A percentile compares a stretch with the other conserved stretches of the same genome.
These are phyloP conservation scores for Caenorhabditis sp. DNA, from an alignment of 2,888 invertebrate genomes.

Conservation along the genomic window DNA sequence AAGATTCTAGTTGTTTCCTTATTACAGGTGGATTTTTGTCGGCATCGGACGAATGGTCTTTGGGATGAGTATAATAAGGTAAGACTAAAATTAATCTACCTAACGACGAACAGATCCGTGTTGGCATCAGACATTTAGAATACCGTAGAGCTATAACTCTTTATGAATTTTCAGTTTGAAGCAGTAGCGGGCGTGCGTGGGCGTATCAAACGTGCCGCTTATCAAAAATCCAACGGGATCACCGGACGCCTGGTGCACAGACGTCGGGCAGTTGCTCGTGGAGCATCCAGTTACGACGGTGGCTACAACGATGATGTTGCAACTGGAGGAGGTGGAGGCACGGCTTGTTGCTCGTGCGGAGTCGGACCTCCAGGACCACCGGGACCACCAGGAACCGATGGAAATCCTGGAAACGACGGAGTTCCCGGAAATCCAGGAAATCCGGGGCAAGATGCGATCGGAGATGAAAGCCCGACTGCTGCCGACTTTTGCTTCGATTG, in stretches of 20 bases:
- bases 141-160: too few relatives aligned
- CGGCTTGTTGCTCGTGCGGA: constrained; percentile 57
- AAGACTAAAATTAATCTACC: not conserved
- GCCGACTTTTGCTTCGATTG: constrained; percentile 63
- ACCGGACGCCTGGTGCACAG: constrained; percentile 25
- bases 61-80: constrained; percentile 69
- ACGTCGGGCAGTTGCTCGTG: constrained; percentile 59
- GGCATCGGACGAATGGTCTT: constrained; percentile 68
- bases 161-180: constrained; percentile 58
- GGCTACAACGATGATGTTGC: constrained; percentile 31
- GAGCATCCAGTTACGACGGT: constrained; percentile 57
- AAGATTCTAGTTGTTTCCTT: not conserved
- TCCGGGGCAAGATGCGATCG: constrained; percentile 59
- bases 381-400: constrained; percentile 58
- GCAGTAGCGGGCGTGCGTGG: constrained; percentile 52
- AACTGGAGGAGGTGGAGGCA: constrained; percentile 40
- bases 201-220: constrained; percentile 60
- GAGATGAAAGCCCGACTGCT: constrained; percentile 57
- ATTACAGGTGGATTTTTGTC: constrained; percentile 69
- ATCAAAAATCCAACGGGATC: constrained; percentile 58
- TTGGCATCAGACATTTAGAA: too few relatives aligned
- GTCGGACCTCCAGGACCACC: constrained; percentile 60
- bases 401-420: constrained; percentile 61
- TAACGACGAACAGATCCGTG: not conserved
- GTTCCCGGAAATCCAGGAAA: constrained; percentile 59